Conservation (phyloP, 2,888 invertebrate species). For the Eremobia ochroleuca region DNA sequence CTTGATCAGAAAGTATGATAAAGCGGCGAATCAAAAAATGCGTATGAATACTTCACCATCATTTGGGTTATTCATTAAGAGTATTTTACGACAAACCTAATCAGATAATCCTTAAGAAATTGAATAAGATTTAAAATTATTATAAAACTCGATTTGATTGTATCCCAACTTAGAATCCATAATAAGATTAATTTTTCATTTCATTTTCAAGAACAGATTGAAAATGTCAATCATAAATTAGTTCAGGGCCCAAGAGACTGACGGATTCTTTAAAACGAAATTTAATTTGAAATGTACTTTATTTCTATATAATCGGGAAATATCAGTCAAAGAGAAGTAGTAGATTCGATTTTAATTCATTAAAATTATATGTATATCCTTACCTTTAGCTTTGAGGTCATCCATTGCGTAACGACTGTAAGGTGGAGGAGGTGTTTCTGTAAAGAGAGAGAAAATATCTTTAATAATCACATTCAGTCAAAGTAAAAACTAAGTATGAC, state of each 20-base stretch:
- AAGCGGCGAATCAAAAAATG: not conserved
- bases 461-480: slow-evolving; percentile 26
- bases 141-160: not conserved
- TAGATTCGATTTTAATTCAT: too few species aligned
- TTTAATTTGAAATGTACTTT: not conserved
- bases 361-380: slow-evolving; percentile 10
- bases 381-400: slow-evolving; percentile 93
- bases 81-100: not conserved
- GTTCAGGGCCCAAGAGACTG: not conserved
- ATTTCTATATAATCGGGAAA: not conserved
- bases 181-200: not conserved
- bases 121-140: not conserved
- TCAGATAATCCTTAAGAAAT: not conserved
- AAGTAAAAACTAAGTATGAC: not conserved
- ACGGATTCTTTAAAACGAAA: not conserved
- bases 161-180: slow-evolving; percentile 13
- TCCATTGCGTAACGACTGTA: slow-evolving; percentile 94
- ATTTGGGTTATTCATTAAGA: not conserved
- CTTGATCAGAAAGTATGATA: not conserved
- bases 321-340: too few species aligned
- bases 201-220: slow-evolving; percentile 17
- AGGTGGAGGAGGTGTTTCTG: slow-evolving; percentile 96
- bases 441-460: slow-evolving; percentile 80
- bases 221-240: slow-evolving; percentile 41
- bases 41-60: not conserved